Conservation (phyloP, 1,140 invertebrate genomes). For the Steinernema feltiae region DNA sequence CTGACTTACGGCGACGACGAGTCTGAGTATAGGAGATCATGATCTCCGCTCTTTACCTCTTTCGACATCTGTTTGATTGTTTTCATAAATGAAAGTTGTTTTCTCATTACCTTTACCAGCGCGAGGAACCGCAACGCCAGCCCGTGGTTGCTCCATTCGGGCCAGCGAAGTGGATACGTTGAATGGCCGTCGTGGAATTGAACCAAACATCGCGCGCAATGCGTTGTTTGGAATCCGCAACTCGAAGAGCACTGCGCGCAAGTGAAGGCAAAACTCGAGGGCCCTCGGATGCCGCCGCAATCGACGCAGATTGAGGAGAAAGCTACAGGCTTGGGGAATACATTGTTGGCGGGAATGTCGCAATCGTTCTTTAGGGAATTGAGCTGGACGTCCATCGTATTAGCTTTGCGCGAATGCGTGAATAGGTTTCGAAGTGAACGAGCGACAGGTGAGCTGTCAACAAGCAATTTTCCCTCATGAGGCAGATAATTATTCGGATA, state of each 20-base stretch:
- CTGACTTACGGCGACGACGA: neutral
- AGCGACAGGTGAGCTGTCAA: neutral
- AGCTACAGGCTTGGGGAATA: no score
- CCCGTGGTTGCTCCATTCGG: neutral
- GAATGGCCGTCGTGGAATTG: neutral
- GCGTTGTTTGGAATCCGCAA: neutral
- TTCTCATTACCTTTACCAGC: neutral
- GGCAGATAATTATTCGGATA: neutral
- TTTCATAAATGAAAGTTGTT: neutral
- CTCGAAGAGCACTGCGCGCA: neutral
- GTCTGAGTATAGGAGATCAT: no score
- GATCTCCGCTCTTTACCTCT: neutral
- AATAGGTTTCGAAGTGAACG: neutral
- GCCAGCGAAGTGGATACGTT: neutral
- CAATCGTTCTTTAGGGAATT: no score
- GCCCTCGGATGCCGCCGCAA: neutral
- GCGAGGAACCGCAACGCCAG: neutral
- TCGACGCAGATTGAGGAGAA: neutral
- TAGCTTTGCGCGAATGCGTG: neutral
- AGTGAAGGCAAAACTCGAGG: neutral
- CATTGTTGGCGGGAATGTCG: no score
- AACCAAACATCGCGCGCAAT: neutral
- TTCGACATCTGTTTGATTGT: neutral
- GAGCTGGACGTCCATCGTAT: neutral
- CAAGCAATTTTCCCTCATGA: neutral